Base-by-base conservation (phyloP, 2,113 vertebrate genomes). In the Galemys pyrenaicus region DNA sequence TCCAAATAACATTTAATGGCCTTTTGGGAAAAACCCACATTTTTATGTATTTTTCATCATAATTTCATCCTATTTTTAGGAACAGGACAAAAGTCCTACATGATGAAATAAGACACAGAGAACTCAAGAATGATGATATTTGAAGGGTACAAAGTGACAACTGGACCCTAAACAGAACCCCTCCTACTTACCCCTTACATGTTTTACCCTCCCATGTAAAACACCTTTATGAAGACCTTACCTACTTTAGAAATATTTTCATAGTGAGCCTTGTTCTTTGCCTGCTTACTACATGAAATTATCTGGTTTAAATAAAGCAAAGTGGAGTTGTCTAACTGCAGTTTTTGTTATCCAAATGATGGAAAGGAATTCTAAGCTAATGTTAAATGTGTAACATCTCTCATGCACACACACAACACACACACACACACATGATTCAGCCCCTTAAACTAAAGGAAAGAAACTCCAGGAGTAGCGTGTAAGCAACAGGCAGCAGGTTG, bases 221-320 rank as follows among this genome's bases (percentile, higher is more conserved):
- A 86, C 39, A 28, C 30, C 81, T 54, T 79, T 51, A 37, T 64
- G 64, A 84, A 80, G 62, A 51, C 11, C n/a, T 68, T 73, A 60
- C 20, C 10, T 92, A 77, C 79, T 87, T 51, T 37, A 84, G 74
- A 74, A 62, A 41, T 35, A 62, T 37, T 87, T 92, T 93, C 54
- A 71, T n/a, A 32, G 3, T 35, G 4, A 89, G 44, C 12, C 46
- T 87, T 87, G 67, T 84, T 86, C 26, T 77, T 82, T 64, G n/a
- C 20, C n/a, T 6, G 9, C 3, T 81, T 11, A 54, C 35, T 11
- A 54, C 35, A 11, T 49, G 35, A 77, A 77, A 32, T 54, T 83
- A 54, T 60, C 89, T 81, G 77, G 5, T 87, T 94, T 70, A 81
- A 87, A 41, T 49, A 64, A 87, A 91, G 60, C 77, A 78, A 86